phyloP scores from a whole-genome alignment of 2,888 invertebrate genomes.

The Cephalotes varians region DNA sequence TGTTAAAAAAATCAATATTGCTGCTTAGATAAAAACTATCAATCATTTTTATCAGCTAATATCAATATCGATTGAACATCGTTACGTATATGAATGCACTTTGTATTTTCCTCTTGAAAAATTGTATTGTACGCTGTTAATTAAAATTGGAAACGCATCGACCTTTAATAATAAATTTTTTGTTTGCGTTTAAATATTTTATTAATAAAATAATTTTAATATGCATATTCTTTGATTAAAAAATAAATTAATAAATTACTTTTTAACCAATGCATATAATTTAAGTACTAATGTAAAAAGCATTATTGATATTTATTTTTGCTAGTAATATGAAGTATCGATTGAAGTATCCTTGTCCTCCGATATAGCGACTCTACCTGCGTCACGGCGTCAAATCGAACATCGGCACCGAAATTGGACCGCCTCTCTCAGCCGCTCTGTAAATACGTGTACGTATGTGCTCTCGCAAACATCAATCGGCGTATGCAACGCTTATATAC shows the following conservation, averaged over 20 bases:
- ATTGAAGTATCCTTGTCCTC: neutral
- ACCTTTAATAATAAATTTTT: neutral
- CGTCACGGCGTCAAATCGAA: conserved; percentile 45
- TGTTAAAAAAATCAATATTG: neutral
- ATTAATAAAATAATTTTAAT: neutral
- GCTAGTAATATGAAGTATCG: neutral
- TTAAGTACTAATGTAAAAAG: neutral
- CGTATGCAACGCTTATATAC: conserved; percentile 60
- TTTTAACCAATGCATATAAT: too few species aligned
- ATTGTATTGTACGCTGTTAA: neutral
- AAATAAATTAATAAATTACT: neutral
- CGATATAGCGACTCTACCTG: conserved; percentile 9
- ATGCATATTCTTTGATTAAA: neutral
- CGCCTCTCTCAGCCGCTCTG: conserved; percentile 50
- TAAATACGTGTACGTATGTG: conserved; percentile 63
- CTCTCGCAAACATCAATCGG: conserved; percentile 65
- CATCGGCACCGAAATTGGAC: conserved; percentile 46
- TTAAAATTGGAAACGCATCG: neutral
- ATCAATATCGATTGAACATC: neutral
- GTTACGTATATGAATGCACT: neutral
- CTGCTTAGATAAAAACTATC: neutral
- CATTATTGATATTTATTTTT: neutral
- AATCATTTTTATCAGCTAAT: neutral
- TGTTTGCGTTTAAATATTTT: neutral
- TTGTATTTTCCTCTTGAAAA: neutral